Evolutionary conservation across 2,113 vertebrate genomes (phyloP).

Genomic region (Cacatua alba): DNA sequence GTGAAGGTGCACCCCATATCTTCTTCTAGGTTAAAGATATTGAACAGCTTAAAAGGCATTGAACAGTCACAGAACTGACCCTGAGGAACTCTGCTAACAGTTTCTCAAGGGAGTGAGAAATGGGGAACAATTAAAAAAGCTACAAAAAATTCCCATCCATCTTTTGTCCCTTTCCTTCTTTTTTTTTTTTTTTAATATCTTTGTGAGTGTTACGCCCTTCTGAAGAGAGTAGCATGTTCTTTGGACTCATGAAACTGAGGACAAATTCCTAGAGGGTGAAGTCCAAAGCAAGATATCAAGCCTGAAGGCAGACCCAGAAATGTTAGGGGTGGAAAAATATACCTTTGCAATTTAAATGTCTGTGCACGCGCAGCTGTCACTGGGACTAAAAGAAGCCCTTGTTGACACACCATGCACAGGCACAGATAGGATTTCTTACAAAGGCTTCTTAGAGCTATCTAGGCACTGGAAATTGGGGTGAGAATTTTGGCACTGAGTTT

Average conservation of each 20-base stretch:
- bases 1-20: neutral
- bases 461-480: neutral
- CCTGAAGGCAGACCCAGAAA: neutral
- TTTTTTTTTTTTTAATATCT: neutral
- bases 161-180: neutral
- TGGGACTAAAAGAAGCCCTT: neutral
- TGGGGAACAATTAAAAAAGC: neutral
- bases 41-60: neutral
- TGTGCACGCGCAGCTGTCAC: neutral
- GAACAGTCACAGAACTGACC: accelerated
- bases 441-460: neutral
- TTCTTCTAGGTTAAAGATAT: neutral
- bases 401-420: accelerated
- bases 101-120: neutral
- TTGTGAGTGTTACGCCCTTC: neutral
- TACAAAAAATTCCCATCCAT: neutral
- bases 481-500: neutral
- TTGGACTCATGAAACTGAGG: neutral
- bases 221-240: neutral
- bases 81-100: neutral
- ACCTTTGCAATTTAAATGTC: neutral
- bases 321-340: neutral
- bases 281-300: neutral
- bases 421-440: neutral
- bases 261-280: neutral